These are phyloP conservation scores for Rhadina sibilatrix DNA, from an alignment of 2,113 vertebrate genomes.

Conservation along the genomic window DNA sequence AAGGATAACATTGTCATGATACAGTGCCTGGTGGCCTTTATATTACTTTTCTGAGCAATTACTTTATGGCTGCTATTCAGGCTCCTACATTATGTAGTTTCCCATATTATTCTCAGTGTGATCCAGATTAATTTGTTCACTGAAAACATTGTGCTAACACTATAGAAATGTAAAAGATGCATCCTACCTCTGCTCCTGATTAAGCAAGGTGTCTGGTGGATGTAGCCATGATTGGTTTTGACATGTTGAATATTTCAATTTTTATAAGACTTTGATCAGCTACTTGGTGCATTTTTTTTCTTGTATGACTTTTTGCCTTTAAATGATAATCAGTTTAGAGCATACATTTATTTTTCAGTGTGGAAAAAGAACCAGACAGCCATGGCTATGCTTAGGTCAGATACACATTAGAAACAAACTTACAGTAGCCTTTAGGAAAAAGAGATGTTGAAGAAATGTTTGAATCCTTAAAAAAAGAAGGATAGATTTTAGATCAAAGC, in stretches of 20 bases:
- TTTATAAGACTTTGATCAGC: not conserved
- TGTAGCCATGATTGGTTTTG: not conserved
- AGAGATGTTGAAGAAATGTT: not conserved
- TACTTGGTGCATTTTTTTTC: not conserved
- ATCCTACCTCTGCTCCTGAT: not conserved
- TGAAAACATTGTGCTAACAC: not conserved
- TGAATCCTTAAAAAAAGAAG: not conserved
- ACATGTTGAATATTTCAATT: not conserved
- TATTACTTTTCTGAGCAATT: not conserved
- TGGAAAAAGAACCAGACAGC: not conserved
- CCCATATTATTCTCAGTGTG: not conserved
- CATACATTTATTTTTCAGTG: not conserved
- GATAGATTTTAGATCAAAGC: not conserved
- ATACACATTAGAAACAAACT: not conserved
- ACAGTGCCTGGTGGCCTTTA: slow-evolving; percentile 12
- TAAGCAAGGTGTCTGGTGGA: not conserved
- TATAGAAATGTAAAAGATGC: not conserved
- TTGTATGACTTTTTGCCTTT: not conserved
- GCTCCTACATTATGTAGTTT: not conserved
- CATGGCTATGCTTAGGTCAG: not conserved
- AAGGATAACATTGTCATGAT: slow-evolving; percentile 1
- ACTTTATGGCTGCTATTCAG: not conserved
- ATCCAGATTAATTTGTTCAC: not conserved
- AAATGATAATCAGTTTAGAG: not conserved
- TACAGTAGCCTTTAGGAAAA: not conserved